These are phyloP conservation scores for Chaetorhynchus papuensis DNA, from an alignment of 2,113 vertebrate species.

Conservation along the genomic window DNA sequence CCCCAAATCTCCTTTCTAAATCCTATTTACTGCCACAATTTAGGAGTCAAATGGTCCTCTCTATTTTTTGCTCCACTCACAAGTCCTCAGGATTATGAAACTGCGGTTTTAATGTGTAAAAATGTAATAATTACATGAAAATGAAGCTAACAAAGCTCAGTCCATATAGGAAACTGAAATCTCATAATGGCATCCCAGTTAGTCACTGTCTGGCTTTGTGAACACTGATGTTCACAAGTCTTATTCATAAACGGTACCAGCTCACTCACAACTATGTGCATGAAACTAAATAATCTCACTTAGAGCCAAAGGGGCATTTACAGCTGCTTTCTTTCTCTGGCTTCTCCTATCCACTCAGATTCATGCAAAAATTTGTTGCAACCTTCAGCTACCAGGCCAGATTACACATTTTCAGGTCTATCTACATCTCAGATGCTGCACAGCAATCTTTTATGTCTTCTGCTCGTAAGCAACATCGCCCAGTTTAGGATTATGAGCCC, in stretches of 20 bases:
- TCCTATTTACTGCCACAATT: background rate
- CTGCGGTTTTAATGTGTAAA: background rate
- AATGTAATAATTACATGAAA: background rate
- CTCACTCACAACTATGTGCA: background rate
- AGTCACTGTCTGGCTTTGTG: background rate
- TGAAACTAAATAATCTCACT: background rate
- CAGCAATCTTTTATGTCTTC: background rate
- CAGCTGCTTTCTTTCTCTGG: background rate
- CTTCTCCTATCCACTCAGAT: background rate
- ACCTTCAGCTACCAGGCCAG: background rate
- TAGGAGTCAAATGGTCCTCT: background rate
- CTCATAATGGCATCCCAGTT: background rate
- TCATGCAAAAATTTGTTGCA: background rate
- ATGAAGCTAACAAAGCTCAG: background rate
- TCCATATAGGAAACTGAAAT: background rate
- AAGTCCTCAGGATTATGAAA: background rate
- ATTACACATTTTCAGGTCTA: background rate
- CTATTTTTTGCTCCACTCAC: background rate
- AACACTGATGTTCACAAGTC: background rate
- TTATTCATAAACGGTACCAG: background rate
- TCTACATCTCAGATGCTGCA: background rate
- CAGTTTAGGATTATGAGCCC: background rate
- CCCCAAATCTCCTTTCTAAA: background rate
- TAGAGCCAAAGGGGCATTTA: background rate
- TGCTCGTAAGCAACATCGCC: background rate